Percentiles rank a stretch among this genome's conserved stretches.
phyloP scores from a whole-genome alignment of 2,113 vertebrate species.

The Lepus americanus region DNA sequence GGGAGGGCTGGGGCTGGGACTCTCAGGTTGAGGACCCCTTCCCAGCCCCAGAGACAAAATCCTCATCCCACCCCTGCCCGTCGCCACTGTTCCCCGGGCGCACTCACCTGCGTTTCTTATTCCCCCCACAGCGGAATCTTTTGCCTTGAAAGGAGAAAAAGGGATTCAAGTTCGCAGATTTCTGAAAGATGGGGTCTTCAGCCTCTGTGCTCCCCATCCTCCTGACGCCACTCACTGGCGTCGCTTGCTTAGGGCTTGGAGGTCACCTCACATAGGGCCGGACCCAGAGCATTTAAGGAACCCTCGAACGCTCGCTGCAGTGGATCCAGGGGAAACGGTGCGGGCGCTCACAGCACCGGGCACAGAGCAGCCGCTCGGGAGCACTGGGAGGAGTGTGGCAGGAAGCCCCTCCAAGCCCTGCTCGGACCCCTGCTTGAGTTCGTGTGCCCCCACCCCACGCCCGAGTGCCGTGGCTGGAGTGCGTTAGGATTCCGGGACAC shows the following conservation, averaged over 20 bases:
- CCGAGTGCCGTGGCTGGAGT: rapidly evolving
- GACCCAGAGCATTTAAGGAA: neutral
- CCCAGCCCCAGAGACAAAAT: neutral
- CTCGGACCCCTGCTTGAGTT: neutral
- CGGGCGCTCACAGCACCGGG: neutral
- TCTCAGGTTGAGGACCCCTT: neutral
- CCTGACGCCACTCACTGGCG: neutral
- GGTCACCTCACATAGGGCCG: neutral
- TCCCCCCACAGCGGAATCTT: conserved; percentile 89
- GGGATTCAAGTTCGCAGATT: neutral
- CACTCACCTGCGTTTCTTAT: conserved; percentile 86
- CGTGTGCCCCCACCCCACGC: no score
- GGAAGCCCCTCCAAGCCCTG: no score
- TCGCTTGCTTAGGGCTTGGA: neutral
- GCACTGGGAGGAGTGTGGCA: neutral
- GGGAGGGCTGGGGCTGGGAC: neutral
- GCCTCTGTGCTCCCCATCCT: neutral
- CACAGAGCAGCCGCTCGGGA: rapidly evolving
- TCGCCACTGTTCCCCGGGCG: rapidly evolving
- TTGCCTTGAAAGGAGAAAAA: conserved; percentile 86
- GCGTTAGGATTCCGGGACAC: neutral
- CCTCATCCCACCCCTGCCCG: no score
- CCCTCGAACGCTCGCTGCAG: no score
- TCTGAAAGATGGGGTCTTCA: no score
- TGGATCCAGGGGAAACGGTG: neutral